Evolutionary conservation across 2,888 invertebrate species (phyloP), one percentile per base, ranked within the genome.

Genomic region (Auanema sp.): DNA sequence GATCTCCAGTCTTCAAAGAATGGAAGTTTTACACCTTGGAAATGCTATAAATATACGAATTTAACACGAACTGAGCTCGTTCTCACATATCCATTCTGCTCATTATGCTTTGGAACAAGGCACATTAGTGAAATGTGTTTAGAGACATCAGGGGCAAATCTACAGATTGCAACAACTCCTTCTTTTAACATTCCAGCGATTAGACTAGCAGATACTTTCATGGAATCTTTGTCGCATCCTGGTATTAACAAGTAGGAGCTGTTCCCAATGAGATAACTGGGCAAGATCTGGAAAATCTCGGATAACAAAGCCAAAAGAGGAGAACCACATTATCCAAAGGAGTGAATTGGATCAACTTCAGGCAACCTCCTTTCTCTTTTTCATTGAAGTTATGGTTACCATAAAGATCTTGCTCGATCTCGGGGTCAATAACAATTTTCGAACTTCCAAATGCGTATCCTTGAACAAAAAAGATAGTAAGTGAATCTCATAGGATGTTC

Each of bases 371-470:
- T 6, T 58, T 66, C 54, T 73, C 63, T 14, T 64, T 62, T 24
- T 73, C 73, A 40, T 73, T 73, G 55, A 71, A 73, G 23, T 73
- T 73, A 50, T 73, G 73, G 23, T 64, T 56, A 24, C 68, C 66
- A 58, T 64, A 72, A 16, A 63, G 60, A 8, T 64, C 64, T 23
- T 41, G 50, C 43, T 50, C 41, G 51, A 57, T 57, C 10, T 62
- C 62, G 0, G 41, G 40, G 2, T 56, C 43, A 24, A 62, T 10
- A 47, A 57, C 57, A 12, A 62, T 21, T 41, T 62, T 62, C 3
- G 62, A 62, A 12, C 51, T 56, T 10, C 62, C 62, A 40, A 62
- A 62, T 12, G 47, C 52, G 33, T 57, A 62, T 12, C 57, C 62
- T 62, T 40, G 40, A 56, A 49, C 4, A 8, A 33, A 8, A 21